Conservation (phyloP, 1,140 invertebrate species). For the Microplitis demolitor region DNA sequence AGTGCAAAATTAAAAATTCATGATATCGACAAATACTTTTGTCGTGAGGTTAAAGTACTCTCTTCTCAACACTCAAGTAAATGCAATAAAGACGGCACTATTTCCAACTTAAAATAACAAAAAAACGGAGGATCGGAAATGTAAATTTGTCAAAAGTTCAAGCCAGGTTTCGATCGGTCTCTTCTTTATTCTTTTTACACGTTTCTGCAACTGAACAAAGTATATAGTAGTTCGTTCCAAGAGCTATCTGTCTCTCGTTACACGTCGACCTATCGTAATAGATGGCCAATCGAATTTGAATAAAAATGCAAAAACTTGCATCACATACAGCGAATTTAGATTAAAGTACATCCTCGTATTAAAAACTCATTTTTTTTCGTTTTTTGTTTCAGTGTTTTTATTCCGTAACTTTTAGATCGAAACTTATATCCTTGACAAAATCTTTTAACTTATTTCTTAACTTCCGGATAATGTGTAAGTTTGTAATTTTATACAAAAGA, state of each 20-base stretch:
- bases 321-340: conserved; percentile 8
- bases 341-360: neutral
- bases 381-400: neutral
- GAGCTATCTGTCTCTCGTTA: conserved; percentile 27
- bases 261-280: conserved; percentile 9
- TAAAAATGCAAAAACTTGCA: conserved; percentile 10
- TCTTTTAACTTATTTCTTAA: too few species aligned
- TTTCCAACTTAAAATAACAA: neutral
- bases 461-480: too few species aligned
- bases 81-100: neutral
- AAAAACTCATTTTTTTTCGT: neutral
- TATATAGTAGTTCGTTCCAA: conserved; percentile 9
- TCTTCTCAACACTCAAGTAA: neutral
- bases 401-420: neutral
- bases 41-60: neutral
- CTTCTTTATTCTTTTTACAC: neutral
- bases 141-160: conserved; percentile 28
- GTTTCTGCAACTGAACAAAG: neutral
- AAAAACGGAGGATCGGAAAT: conserved; percentile 7
- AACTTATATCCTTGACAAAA: neutral
- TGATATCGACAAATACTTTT: too few species aligned
- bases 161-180: conserved; percentile 13
- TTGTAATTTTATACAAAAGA: too few species aligned
- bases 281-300: conserved; percentile 24
- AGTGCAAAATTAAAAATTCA: too few species aligned